A percentile compares a stretch with the other conserved stretches of the same genome.
Evolutionary conservation across 2,888 invertebrate genomes (phyloP).

Genomic region (Endotricha flammealis): DNA sequence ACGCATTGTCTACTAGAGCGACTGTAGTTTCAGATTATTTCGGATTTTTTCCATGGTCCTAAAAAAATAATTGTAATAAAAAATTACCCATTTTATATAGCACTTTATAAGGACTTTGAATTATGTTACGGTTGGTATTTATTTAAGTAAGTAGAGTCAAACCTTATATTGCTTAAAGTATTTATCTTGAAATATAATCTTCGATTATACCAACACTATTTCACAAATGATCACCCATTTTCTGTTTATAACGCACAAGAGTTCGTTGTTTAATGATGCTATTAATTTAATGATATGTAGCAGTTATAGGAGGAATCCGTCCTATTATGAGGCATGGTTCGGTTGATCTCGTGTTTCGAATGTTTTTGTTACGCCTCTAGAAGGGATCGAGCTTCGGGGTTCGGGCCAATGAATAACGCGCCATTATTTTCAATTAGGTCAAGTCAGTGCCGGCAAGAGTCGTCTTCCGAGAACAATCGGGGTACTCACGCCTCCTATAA

Average conservation of each 20-base stretch:
- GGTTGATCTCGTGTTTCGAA: conserved; percentile 33
- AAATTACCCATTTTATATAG: too few relatives aligned
- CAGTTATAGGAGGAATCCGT: conserved; percentile 47
- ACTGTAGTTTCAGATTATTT: conserved; percentile 18
- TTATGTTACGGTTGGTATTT: too few relatives aligned
- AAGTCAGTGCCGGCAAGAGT: conserved; percentile 63
- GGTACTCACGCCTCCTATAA: conserved; percentile 64
- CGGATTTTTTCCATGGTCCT: too few relatives aligned
- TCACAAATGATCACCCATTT: conserved; percentile 29
- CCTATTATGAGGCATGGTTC: conserved; percentile 28
- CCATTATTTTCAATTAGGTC: conserved; percentile 77
- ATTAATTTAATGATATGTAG: conserved; percentile 59
- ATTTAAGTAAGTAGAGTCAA: too few relatives aligned
- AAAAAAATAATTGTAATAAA: too few relatives aligned
- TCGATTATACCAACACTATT: conserved; percentile 13
- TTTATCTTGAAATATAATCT: too few relatives aligned
- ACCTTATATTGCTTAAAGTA: too few relatives aligned
- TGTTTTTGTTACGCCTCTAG: conserved; percentile 56
- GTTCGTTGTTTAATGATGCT: conserved; percentile 43
- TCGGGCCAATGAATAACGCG: conserved; percentile 58
- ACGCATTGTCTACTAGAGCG: conserved; percentile 21
- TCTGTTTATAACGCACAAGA: conserved; percentile 32
- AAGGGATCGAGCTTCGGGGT: too few relatives aligned
- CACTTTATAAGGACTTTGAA: too few relatives aligned
- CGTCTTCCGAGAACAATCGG: conserved; percentile 69